A percentile compares a stretch with the other conserved stretches of the same genome.
These are phyloP conservation scores for Callionymus lyra DNA, from an alignment of 2,113 vertebrate genomes.

Conservation along the genomic window DNA sequence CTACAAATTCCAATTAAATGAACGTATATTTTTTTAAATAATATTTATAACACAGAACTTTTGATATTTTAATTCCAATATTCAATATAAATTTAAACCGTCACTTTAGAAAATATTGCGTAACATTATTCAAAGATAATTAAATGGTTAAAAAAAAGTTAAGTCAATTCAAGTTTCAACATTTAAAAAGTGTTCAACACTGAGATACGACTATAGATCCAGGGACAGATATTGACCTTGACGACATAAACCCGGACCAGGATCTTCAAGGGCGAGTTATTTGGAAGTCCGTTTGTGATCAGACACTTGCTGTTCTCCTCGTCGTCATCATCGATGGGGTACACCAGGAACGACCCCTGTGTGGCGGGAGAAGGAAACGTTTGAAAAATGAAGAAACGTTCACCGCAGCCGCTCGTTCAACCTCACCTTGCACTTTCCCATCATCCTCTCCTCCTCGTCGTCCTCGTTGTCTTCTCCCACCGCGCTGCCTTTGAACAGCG, in stretches of 20 bases:
- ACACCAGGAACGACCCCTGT: conserved; percentile 88
- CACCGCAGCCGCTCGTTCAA: background rate
- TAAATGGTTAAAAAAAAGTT: background rate
- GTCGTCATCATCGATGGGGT: conserved; percentile 68
- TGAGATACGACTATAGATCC: too few relatives aligned
- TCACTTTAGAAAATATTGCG: too few relatives aligned
- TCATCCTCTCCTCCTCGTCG: conserved; percentile 70
- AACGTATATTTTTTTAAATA: too few relatives aligned
- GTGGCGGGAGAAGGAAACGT: background rate
- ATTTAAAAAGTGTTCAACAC: too few relatives aligned
- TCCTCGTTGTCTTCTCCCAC: conserved; percentile 73
- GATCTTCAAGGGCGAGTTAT: conserved; percentile 81
- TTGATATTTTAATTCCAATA: too few relatives aligned
- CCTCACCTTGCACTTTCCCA: conserved; percentile 90
- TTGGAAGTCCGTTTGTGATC: conserved; percentile 76
- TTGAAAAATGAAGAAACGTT: background rate
- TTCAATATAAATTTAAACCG: too few relatives aligned
- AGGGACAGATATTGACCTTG: conserved; percentile 76
- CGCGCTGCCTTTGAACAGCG: conserved; percentile 75
- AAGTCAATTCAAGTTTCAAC: too few relatives aligned
- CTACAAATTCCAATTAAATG: too few relatives aligned
- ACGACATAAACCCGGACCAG: conserved; percentile 82
- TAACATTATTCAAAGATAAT: too few relatives aligned
- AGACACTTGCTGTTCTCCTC: conserved; percentile 52
- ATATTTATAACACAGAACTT: too few relatives aligned